Evolutionary conservation across 2,797 vertebrate genomes (phyloP).

Genomic region (Cirrhinus molitorella): DNA sequence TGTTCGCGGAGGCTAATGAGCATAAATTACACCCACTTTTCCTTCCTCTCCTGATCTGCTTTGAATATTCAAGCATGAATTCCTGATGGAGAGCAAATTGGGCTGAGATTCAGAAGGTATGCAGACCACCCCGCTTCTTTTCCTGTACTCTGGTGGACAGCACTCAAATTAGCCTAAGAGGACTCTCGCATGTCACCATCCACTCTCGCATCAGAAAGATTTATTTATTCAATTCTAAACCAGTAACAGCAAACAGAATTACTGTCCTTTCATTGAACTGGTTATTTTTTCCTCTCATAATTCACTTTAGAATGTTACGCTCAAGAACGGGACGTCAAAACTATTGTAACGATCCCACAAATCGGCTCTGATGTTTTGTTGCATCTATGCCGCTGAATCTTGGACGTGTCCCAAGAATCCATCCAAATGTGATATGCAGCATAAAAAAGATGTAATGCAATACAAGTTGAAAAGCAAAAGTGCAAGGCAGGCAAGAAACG

Average conservation of each 20-base stretch:
- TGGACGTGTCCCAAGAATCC: conserved; percentile 58
- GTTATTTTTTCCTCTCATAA: conserved; percentile 51
- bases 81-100: conserved; percentile 48
- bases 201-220: conserved; percentile 34
- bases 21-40: conserved; percentile 56
- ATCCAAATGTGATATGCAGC: conserved; percentile 59
- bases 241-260: conserved; percentile 45
- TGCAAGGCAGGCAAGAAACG: conserved; percentile 50
- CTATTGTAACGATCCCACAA: conserved; percentile 54
- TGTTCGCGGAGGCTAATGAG: conserved; percentile 53
- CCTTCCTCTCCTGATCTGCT: conserved; percentile 30
- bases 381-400: conserved; percentile 46
- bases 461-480: conserved; percentile 52
- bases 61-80: conserved; percentile 50
- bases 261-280: conserved; percentile 49
- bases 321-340: conserved; percentile 44
- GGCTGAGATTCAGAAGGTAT: conserved; percentile 16
- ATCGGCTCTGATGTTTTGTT: conserved; percentile 60
- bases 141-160: neutral
- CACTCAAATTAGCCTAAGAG: conserved; percentile 42
- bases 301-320: conserved; percentile 57
- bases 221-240: conserved; percentile 55
- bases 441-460: conserved; percentile 54
- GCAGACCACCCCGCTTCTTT: neutral
- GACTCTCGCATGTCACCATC: conserved; percentile 46